Base-by-base conservation (phyloP, 2,797 vertebrate species). In the Falco biarmicus region DNA sequence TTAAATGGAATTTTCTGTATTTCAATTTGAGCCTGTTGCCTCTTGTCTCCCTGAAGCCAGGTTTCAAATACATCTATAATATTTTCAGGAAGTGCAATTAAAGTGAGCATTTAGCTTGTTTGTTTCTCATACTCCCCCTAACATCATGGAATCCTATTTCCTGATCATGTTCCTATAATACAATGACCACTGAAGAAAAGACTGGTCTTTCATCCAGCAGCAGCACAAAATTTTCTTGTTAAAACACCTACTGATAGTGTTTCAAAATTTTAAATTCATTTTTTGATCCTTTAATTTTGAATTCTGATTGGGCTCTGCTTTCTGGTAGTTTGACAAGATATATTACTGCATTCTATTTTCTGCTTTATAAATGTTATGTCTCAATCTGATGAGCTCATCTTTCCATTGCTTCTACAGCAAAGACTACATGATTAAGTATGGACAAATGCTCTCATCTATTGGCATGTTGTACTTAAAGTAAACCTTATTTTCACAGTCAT, bases 281-380 rank as follows among this genome's bases (percentile, higher is more conserved):
- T 82, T 45, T 61, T 60, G 41, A n/a, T 21, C 2, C n/a, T 93
- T 73, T 45, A 28, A 60, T 92, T 97, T 90, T 13, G 32, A 66
- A 90, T 90, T 94, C 37, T 85, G 32, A 70, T 79, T 77, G 17
- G 41, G 12, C 41, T 94, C 24, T 69, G 6, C 29, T 71, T 79
- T 84, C 85, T 87, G 24, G 10, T 39, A 85, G 8, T 54, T 88
- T 93, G 43, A 70, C 43, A 78, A 54, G 45, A 66, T 22, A 10
- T 51, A n/a, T 80, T 39, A 48, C 29, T 50, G n/a, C 13, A 3
- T 50, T 54, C 34, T 56, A 75, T 92, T 93, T 95, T 90, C 80
- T 89, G 43, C 17, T 96, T 89, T 93, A 71, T 69, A 95, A 86
- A 89, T 73, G 69, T 45, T 91, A n/a, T 56, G 11, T 81, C 54